Percentiles rank a stretch among this genome's conserved stretches.
These are phyloP conservation scores for Pterocles gutturalis DNA, from an alignment of 2,113 vertebrate genomes.

Conservation along the genomic window DNA sequence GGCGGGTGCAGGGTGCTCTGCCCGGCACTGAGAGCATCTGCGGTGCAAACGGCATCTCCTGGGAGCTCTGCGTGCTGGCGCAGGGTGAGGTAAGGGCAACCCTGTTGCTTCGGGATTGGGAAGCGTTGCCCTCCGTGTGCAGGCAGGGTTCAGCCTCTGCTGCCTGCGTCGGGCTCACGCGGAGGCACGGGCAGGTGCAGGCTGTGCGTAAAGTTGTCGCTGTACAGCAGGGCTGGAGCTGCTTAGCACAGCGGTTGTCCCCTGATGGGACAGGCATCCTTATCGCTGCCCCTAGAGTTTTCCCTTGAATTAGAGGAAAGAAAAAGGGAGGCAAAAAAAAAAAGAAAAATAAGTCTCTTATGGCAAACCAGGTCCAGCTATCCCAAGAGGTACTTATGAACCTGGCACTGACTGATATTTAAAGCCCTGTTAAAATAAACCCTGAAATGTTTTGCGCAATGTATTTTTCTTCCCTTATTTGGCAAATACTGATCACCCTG, in stretches of 20 bases:
- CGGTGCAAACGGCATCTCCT: not conserved
- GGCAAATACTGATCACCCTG: not conserved
- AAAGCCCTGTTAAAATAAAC: conserved; percentile 27
- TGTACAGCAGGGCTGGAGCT: not conserved
- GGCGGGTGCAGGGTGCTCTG: no score
- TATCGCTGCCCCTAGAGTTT: not conserved
- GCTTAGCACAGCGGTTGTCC: not conserved
- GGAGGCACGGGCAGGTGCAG: not conserved
- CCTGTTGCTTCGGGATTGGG: not conserved
- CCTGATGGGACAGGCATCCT: not conserved
- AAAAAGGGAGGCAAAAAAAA: not conserved
- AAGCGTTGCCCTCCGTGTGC: accelerated
- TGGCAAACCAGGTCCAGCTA: not conserved
- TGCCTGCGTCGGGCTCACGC: accelerated
- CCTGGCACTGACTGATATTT: not conserved
- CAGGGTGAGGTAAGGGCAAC: no score
- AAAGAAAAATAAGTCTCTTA: not conserved
- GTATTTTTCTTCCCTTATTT: not conserved
- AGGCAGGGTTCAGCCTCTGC: not conserved
- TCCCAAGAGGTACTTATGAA: not conserved
- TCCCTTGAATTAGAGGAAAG: not conserved
- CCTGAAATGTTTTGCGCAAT: not conserved
- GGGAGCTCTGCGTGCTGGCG: not conserved
- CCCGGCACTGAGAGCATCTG: not conserved
- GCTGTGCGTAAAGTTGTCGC: no score